A percentile compares a stretch with the other conserved stretches of the same genome.
phyloP scores from a whole-genome alignment of 2,888 invertebrate species.

The Eilema depressum region DNA sequence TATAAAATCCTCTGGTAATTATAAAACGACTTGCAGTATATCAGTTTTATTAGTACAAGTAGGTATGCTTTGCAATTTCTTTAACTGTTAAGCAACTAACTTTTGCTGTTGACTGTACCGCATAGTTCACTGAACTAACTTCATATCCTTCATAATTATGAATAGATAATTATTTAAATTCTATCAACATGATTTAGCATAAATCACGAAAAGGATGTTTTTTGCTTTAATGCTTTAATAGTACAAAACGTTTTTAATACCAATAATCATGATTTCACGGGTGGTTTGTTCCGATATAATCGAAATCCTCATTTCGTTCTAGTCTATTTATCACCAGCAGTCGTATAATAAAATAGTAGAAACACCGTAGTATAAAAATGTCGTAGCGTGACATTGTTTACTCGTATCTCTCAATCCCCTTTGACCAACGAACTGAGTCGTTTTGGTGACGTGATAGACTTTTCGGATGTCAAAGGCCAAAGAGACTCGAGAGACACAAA shows the following conservation, averaged over 20 bases:
- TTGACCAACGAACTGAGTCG: too few species aligned
- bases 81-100: not conserved
- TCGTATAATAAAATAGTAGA: not conserved
- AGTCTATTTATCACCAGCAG: conserved; percentile 1
- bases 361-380: not conserved
- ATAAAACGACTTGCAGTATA: too few species aligned
- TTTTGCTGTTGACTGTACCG: too few species aligned
- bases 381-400: not conserved
- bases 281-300: not conserved
- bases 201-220: not conserved
- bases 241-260: not conserved
- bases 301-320: not conserved
- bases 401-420: too few species aligned
- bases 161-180: not conserved
- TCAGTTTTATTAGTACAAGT: too few species aligned
- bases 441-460: too few species aligned
- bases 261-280: not conserved
- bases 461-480: too few species aligned
- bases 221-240: not conserved
- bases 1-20: too few species aligned
- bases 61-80: not conserved
- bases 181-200: too few species aligned
- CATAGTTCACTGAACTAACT: not conserved
- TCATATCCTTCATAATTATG: not conserved
- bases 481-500: too few species aligned